Evolutionary conservation across 2,888 invertebrate species (phyloP).

Genomic region (Drosophila colorata): DNA sequence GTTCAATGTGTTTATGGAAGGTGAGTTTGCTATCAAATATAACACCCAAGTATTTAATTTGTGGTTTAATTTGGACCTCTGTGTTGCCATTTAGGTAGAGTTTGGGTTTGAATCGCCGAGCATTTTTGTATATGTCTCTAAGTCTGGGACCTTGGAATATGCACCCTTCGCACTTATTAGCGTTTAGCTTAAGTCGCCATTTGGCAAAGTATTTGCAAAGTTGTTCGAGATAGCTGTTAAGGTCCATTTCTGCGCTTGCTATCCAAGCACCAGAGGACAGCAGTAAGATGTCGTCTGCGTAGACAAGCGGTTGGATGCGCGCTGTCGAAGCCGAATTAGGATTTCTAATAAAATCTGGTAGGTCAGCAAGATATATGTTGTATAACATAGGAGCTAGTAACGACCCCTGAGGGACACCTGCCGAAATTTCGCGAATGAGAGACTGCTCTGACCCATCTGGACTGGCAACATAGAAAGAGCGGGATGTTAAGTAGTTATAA

Average conservation of each 20-base stretch:
- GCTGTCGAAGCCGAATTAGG: not conserved
- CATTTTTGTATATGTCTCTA: not conserved
- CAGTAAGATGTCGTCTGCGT: not conserved
- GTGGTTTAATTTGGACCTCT: no score
- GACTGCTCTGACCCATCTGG: not conserved
- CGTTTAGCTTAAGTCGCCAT: not conserved
- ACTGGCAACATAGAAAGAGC: no score
- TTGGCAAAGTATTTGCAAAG: not conserved
- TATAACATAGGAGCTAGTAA: not conserved
- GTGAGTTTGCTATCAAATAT: constrained; percentile 7
- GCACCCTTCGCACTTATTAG: not conserved
- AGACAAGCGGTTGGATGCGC: not conserved
- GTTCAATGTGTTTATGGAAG: not conserved
- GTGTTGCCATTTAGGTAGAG: not conserved
- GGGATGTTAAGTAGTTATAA: no score
- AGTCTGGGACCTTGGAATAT: not conserved
- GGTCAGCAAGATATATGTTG: not conserved
- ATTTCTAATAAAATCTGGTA: not conserved
- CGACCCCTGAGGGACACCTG: not conserved
- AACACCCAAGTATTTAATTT: not conserved
- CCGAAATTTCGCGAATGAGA: not conserved
- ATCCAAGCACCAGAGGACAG: not conserved
- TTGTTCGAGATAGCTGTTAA: not conserved
- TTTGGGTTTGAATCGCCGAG: not conserved
- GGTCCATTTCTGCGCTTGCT: not conserved